phyloP scores from a whole-genome alignment of 2,113 vertebrate species.

The Gambusia affinis region DNA sequence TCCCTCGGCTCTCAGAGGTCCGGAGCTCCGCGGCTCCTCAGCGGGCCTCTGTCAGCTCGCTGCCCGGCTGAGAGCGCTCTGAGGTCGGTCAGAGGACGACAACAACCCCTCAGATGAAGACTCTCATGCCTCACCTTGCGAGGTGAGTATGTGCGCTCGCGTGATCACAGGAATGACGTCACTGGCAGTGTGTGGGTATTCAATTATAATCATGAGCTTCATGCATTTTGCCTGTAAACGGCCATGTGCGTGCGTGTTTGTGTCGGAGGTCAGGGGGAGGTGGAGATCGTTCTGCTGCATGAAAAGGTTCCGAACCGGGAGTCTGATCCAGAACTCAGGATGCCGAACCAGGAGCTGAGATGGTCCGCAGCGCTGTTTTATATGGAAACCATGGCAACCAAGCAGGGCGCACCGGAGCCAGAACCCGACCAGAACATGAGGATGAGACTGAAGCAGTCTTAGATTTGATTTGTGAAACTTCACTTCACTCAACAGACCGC shows the following conservation, averaged over 20 bases:
- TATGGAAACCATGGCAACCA: no score
- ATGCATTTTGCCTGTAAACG: background rate
- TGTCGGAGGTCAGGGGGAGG: no score
- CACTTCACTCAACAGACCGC: no score
- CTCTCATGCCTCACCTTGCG: constrained; percentile 54
- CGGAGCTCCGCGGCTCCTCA: background rate
- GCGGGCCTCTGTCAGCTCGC: background rate
- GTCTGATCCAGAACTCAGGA: no score
- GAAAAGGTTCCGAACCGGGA: no score
- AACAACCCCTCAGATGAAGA: constrained; percentile 8
- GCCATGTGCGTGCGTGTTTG: background rate
- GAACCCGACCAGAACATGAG: no score
- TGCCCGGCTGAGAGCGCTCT: background rate
- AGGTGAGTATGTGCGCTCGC: constrained; percentile 29
- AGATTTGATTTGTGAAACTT: no score
- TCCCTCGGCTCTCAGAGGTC: background rate
- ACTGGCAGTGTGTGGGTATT: constrained; percentile 36
- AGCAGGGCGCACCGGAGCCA: no score
- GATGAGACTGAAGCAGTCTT: no score
- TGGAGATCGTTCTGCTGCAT: no score
- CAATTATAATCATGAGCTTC: background rate
- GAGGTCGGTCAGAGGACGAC: constrained; percentile 9
- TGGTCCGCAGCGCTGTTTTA: no score
- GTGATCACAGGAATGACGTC: constrained; percentile 38
- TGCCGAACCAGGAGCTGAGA: no score